Conservation (phyloP, 1,140 invertebrate genomes). For the Rhagoletis pomonella region DNA sequence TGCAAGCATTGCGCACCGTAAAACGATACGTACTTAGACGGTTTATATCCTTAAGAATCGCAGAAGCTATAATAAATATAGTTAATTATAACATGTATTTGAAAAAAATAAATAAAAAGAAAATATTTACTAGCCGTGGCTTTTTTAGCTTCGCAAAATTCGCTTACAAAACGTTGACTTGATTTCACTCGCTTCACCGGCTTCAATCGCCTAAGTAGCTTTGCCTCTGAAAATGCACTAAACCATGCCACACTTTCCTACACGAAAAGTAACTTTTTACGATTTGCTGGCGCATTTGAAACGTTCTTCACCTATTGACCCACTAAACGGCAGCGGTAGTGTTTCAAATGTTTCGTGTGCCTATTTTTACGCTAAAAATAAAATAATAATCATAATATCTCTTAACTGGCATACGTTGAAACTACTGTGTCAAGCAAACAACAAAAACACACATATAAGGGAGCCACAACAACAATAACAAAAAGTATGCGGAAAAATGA, state of each 20-base stretch:
- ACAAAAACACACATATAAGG: not conserved
- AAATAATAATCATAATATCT: conserved; percentile 21
- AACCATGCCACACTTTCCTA: conserved; percentile 5
- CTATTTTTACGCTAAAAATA: not conserved
- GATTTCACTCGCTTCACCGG: not conserved
- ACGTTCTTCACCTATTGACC: conserved; percentile 41
- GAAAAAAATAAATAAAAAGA: no score
- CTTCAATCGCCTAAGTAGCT: not conserved
- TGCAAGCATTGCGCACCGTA: not conserved
- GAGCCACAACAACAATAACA: not conserved
- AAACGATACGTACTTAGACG: no score
- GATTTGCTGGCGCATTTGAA: conserved; percentile 31
- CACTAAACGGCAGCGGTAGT: conserved; percentile 1
- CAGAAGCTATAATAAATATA: no score
- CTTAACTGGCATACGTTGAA: not conserved
- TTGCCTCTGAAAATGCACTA: not conserved
- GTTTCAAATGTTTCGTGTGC: conserved; percentile 24
- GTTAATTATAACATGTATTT: no score
- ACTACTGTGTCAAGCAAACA: not conserved
- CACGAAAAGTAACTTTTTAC: conserved; percentile 7
- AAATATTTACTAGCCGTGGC: no score
- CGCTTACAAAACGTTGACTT: not conserved
- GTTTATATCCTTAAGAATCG: no score
- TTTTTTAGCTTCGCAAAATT: not conserved
- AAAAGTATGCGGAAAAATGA: conserved; percentile 47